Evolutionary conservation across 2,113 vertebrate genomes (phyloP).

Genomic region (Rhynchopsitta pachyrhyncha): DNA sequence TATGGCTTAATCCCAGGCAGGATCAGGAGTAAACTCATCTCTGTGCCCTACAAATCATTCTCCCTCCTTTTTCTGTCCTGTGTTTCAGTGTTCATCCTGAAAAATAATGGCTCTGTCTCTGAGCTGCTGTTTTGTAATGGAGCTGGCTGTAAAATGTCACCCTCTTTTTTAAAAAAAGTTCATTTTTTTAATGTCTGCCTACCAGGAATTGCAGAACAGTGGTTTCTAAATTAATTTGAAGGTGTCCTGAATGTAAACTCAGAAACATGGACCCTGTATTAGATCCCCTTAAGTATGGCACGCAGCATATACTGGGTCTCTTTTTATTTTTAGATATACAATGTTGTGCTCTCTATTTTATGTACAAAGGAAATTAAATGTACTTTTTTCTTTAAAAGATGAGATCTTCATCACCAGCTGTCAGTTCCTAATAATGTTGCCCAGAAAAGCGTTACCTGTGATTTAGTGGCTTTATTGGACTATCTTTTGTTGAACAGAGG

Average conservation of each 20-base stretch:
- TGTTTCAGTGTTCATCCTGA: background rate
- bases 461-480: constrained; percentile 44
- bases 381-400: constrained; percentile 55
- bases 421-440: constrained; percentile 47
- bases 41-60: background rate
- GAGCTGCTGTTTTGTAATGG: background rate
- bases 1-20: background rate
- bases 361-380: constrained; percentile 62
- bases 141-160: background rate
- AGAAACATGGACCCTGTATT: background rate
- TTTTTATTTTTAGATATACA: constrained; percentile 42
- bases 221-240: constrained; percentile 38
- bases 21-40: background rate
- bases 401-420: constrained; percentile 49
- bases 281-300: background rate
- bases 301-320: background rate
- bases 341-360: constrained; percentile 21
- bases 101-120: background rate
- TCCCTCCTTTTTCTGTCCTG: background rate
- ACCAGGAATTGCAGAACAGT: background rate
- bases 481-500: constrained; percentile 52
- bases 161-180: background rate
- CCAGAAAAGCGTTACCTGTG: constrained; percentile 26
- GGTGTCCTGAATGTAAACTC: background rate
- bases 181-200: background rate